Evolutionary conservation across 2,113 vertebrate species (phyloP).

Genomic region (Alethe castanea): DNA sequence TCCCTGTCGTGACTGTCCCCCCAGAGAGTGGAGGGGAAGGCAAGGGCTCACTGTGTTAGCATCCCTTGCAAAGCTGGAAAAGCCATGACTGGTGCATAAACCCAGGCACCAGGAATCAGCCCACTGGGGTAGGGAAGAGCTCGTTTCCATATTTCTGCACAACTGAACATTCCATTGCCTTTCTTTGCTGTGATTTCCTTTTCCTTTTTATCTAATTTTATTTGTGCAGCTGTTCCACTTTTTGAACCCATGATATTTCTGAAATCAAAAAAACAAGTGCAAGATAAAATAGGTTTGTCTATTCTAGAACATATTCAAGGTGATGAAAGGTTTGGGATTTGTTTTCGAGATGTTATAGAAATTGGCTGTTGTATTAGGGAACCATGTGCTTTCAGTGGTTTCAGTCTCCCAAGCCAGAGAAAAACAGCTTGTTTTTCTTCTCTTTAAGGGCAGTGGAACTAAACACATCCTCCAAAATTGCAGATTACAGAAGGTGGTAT

Average conservation of each 20-base stretch:
- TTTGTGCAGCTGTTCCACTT: neutral
- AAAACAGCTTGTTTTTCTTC: neutral
- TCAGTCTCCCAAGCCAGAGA: neutral
- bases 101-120: neutral
- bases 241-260: neutral
- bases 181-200: neutral
- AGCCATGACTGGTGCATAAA: neutral
- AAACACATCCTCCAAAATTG: neutral
- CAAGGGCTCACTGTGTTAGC: neutral
- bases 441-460: neutral
- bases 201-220: neutral
- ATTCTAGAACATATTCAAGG: neutral
- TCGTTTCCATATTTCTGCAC: neutral
- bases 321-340: neutral
- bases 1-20: fast-evolving
- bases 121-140: neutral
- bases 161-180: neutral
- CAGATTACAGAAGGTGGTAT: neutral
- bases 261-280: neutral
- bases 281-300: neutral
- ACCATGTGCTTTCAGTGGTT: neutral
- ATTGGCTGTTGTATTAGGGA: neutral
- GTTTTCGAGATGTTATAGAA: neutral
- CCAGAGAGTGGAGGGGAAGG: neutral
- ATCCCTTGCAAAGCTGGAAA: neutral